phyloP scores from a whole-genome alignment of 2,888 invertebrate genomes.

The Polymixis flavicincta region DNA sequence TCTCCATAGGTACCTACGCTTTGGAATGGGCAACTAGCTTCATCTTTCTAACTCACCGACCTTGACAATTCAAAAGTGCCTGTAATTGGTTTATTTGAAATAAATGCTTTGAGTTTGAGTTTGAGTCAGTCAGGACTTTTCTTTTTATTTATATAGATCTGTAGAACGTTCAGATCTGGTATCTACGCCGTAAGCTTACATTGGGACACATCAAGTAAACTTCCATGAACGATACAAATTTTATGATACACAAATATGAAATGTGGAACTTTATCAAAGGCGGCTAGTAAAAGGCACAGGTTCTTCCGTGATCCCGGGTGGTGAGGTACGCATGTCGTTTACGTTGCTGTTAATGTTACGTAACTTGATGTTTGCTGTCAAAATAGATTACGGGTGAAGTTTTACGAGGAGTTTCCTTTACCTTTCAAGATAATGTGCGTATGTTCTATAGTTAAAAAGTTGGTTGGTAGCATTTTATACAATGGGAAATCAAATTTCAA shows the following conservation, averaged over 20 bases:
- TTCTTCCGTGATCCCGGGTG: slow-evolving; percentile 35
- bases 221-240: slow-evolving; percentile 39
- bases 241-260: slow-evolving; percentile 53
- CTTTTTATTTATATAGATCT: background rate
- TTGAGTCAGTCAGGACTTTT: too few relatives aligned
- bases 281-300: slow-evolving; percentile 10
- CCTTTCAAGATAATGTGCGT: slow-evolving; percentile 2
- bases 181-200: background rate
- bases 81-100: too few relatives aligned
- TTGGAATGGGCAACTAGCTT: too few relatives aligned
- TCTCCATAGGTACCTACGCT: too few relatives aligned
- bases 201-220: slow-evolving; percentile 20
- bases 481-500: background rate
- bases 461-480: background rate
- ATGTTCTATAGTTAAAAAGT: background rate
- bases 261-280: slow-evolving; percentile 42
- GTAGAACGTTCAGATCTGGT: slow-evolving; percentile 1
- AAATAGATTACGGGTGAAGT: slow-evolving; percentile 21
- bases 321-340: slow-evolving; percentile 9
- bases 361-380: slow-evolving; percentile 42
- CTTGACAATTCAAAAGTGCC: too few relatives aligned
- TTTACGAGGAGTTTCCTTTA: slow-evolving; percentile 48
- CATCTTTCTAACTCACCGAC: too few relatives aligned
- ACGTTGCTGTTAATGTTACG: slow-evolving; percentile 47
- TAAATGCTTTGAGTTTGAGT: too few relatives aligned